These are phyloP conservation scores for Pantala flavescens DNA, from an alignment of 1,140 invertebrate genomes.

Conservation along the genomic window DNA sequence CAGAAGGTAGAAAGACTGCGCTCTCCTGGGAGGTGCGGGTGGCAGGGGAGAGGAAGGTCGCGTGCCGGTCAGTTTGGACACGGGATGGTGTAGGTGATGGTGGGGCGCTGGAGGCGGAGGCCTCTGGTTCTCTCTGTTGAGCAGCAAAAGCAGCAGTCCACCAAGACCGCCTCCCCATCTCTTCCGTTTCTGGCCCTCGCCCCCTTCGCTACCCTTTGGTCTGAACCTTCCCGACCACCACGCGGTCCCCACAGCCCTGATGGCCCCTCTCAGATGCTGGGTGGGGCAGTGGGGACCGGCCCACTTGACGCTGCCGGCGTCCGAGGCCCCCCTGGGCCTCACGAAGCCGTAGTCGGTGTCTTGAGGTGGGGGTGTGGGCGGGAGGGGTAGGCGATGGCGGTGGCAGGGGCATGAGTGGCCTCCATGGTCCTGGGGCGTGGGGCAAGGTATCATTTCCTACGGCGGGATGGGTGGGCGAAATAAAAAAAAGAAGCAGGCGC, in stretches of 20 bases:
- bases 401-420: neutral
- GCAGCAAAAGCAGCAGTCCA: neutral
- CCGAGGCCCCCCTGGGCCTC: neutral
- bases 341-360: slow-evolving; percentile 2
- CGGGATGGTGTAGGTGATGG: neutral
- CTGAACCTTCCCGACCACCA: neutral
- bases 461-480: neutral
- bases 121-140: neutral
- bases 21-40: neutral
- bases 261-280: neutral
- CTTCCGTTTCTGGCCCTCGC: neutral
- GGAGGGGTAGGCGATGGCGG: neutral
- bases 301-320: slow-evolving; percentile 1
- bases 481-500: neutral
- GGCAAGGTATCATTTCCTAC: neutral
- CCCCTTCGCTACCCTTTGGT: neutral
- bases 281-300: neutral
- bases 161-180: neutral
- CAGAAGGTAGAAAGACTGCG: neutral
- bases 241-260: neutral
- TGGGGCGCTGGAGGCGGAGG: neutral
- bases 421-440: neutral
- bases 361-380: neutral
- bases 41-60: neutral
- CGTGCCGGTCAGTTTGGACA: neutral